Percentiles rank a stretch among this genome's conserved stretches.
phyloP scores from a whole-genome alignment of 2,797 vertebrate genomes.

The Gila robusta region DNA sequence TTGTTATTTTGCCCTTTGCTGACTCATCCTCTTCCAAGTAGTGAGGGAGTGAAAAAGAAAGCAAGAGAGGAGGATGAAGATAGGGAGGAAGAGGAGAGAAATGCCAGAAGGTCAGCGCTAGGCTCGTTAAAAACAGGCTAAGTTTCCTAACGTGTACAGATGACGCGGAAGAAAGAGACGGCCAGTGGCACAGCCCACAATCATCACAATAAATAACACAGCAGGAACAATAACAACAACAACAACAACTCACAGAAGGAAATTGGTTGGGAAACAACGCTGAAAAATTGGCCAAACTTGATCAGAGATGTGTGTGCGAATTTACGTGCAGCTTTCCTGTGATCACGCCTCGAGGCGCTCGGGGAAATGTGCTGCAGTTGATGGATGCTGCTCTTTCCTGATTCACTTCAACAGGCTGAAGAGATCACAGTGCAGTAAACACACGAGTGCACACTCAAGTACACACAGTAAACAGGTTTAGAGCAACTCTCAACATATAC shows the following conservation, averaged over 20 bases:
- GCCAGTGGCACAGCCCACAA: conserved; percentile 9
- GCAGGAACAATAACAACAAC: not conserved
- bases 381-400: conserved; percentile 49
- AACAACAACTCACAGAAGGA: conserved; percentile 15
- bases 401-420: conserved; percentile 41
- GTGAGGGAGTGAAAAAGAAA: conserved; percentile 3
- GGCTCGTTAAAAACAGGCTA: conserved; percentile 78
- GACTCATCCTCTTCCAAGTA: conserved; percentile 12
- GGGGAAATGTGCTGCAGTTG: not conserved
- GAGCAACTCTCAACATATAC: not conserved
- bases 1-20: conserved; percentile 12
- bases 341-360: not conserved
- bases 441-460: not conserved
- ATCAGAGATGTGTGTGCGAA: conserved; percentile 35
- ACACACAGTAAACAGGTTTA: not conserved
- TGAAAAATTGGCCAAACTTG: conserved; percentile 61
- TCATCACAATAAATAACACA: conserved; percentile 39
- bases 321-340: not conserved
- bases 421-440: conserved; percentile 14
- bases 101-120: conserved; percentile 77
- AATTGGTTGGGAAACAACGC: conserved; percentile 17
- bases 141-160: conserved; percentile 63
- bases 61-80: not conserved
- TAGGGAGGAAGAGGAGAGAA: conserved; percentile 12
- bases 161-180: not conserved